A percentile compares a stretch with the other conserved stretches of the same genome.
Conservation (phyloP, 2,113 vertebrate genomes). For the Galemys pyrenaicus region DNA sequence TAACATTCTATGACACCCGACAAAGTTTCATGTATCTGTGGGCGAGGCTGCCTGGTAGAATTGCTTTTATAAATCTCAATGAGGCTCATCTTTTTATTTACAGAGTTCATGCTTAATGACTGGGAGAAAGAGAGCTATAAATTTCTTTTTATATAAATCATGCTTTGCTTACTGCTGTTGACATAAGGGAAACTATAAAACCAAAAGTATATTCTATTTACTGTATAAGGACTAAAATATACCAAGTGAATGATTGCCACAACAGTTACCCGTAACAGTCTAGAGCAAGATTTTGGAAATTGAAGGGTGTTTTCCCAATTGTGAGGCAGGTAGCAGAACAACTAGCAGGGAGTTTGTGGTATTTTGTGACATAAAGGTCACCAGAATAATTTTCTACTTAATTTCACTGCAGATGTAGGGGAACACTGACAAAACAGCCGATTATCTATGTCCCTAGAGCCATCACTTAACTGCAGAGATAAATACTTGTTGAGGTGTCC, state of each 20-base stretch:
- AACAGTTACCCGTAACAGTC: not conserved
- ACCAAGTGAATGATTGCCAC: not conserved
- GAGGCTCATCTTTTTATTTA: not conserved
- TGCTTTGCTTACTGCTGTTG: conserved; percentile 6
- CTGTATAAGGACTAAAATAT: not conserved
- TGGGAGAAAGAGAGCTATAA: not conserved
- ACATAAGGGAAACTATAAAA: not conserved
- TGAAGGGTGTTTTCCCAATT: not conserved
- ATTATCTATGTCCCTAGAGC: not conserved
- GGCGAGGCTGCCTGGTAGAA: not conserved
- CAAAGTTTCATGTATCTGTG: not conserved
- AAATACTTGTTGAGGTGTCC: not conserved
- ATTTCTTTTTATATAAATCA: not conserved
- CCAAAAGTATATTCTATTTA: not conserved
- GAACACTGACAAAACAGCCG: not conserved
- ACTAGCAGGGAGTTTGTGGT: not conserved
- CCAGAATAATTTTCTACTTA: not conserved
- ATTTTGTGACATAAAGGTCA: not conserved
- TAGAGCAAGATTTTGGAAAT: not conserved
- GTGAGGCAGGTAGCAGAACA: not conserved
- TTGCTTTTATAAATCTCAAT: not conserved
- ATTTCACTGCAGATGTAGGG: not conserved
- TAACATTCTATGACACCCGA: not conserved
- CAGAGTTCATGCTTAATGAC: not conserved
- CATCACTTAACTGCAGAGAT: not conserved